phyloP scores from a whole-genome alignment of 2,113 vertebrate genomes.

The Sakesphorus luctuosus region DNA sequence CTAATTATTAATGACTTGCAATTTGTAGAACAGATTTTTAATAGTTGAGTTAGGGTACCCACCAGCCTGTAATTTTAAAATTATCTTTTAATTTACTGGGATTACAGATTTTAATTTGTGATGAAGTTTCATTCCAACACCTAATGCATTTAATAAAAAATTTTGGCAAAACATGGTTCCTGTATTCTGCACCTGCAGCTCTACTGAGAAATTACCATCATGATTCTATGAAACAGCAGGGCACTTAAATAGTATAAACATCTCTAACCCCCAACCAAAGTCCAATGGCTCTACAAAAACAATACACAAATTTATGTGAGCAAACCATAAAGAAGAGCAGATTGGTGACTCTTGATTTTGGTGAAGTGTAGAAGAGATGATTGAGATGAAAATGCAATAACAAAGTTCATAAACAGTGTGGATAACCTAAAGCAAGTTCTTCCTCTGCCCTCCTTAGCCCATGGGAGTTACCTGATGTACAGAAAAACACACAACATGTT shows the following conservation, averaged over 20 bases:
- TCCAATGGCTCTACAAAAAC: background rate
- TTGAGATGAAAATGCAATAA: background rate
- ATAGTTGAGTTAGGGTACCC: constrained; percentile 26
- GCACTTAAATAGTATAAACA: background rate
- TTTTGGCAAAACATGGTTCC: background rate
- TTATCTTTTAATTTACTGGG: constrained; percentile 33
- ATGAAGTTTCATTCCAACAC: background rate
- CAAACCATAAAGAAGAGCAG: background rate
- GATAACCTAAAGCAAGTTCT: background rate
- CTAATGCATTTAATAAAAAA: background rate
- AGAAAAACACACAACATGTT: background rate
- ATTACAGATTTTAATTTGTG: constrained; percentile 12
- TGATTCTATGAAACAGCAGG: background rate
- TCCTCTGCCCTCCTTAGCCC: background rate
- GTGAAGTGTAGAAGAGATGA: background rate
- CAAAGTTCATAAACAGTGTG: background rate
- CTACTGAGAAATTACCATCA: background rate
- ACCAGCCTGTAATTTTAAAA: constrained; percentile 22
- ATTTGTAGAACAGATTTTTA: constrained; percentile 43
- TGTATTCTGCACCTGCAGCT: background rate
- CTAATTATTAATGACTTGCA: constrained; percentile 53
- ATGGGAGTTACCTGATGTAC: background rate
- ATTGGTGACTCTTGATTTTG: background rate
- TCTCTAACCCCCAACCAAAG: background rate
- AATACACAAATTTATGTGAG: background rate